Evolutionary conservation across 2,113 vertebrate genomes (phyloP), one percentile per base, ranked within the genome.

Genomic region (Eurystomus gularis): DNA sequence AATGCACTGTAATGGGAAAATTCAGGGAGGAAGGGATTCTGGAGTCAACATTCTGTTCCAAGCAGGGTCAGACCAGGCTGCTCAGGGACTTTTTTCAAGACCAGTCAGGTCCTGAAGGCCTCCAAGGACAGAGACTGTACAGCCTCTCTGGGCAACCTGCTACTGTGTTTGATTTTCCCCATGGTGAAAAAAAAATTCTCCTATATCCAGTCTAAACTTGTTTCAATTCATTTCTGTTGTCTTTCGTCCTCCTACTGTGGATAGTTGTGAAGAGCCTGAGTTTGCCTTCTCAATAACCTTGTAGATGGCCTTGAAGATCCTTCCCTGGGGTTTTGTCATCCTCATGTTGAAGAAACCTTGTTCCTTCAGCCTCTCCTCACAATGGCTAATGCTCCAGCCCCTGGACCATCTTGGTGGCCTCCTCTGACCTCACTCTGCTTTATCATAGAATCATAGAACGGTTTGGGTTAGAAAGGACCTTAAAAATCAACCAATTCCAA

Each of bases 211-310:
- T 3, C 60, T 48, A 58, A 40, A 35, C 46, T 44, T 39, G 9
- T 73, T 82, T 65, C 3, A 2, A 26, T 31, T 73, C 16, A 3
- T 13, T 4, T n/a, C 49, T 60, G 19, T 24, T 80, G 48, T 55
- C 58, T 81, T 64, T 92, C 0, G 0, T 78, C 25, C 31, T 92
- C 46, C 28, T 29, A 0, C 48, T 35, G 44, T 11, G 61, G n/a
- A 17, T 13, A 39, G 3, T 0, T 62, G 49, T 9, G 20, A 46
- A 49, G 69, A 49, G 4, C 49, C 54, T 70, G 60, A 7, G 0
- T n/a, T 65, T 90, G 65, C n/a, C n/a, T 57, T 33, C 60, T 44
- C 11, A 28, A 5, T 58, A 51, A 62, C 13, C 23, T 64, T 33
- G 39, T 10, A 16, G 68, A 2, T 51, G 58, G n/a, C 18, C n/a